Conservation (phyloP, 2,888 invertebrate species). For the Cryptocheilus praepositus region DNA sequence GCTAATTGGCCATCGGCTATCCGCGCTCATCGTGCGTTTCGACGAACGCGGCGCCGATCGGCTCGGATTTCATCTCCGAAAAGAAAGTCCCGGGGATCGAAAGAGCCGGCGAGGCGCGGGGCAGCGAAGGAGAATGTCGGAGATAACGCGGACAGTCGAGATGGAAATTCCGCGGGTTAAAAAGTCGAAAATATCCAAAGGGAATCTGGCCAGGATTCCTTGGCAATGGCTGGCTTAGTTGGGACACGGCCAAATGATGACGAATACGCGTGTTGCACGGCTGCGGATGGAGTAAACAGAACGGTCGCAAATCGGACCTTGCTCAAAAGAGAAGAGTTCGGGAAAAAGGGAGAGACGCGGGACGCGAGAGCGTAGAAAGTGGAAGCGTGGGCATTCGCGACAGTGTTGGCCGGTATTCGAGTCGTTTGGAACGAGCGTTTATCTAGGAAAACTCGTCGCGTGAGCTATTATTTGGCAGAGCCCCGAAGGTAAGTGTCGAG, state of each 20-base stretch:
- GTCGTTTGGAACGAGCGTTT: too few relatives aligned
- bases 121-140: background rate
- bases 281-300: slow-evolving; percentile 52
- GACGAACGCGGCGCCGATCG: slow-evolving; percentile 10
- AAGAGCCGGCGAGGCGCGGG: background rate
- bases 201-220: slow-evolving; percentile 63
- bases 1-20: too few relatives aligned
- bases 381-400: too few relatives aligned
- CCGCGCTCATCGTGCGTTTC: too few relatives aligned
- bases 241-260: slow-evolving; percentile 65
- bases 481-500: too few relatives aligned
- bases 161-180: slow-evolving; percentile 45
- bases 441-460: too few relatives aligned
- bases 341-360: background rate
- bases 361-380: too few relatives aligned
- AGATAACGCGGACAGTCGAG: background rate
- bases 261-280: slow-evolving; percentile 46
- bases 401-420: too few relatives aligned
- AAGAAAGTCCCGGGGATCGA: slow-evolving; percentile 27
- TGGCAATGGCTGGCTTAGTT: slow-evolving; percentile 65
- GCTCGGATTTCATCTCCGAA: slow-evolving; percentile 30
- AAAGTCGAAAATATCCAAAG: slow-evolving; percentile 53
- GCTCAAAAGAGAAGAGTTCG: slow-evolving; percentile 18
- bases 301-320: slow-evolving; percentile 48
- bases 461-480: too few relatives aligned